Percentiles rank a stretch among this genome's conserved stretches.
Conservation (phyloP, 2,797 vertebrate genomes). For the Cryptoblepharus egeriae region DNA sequence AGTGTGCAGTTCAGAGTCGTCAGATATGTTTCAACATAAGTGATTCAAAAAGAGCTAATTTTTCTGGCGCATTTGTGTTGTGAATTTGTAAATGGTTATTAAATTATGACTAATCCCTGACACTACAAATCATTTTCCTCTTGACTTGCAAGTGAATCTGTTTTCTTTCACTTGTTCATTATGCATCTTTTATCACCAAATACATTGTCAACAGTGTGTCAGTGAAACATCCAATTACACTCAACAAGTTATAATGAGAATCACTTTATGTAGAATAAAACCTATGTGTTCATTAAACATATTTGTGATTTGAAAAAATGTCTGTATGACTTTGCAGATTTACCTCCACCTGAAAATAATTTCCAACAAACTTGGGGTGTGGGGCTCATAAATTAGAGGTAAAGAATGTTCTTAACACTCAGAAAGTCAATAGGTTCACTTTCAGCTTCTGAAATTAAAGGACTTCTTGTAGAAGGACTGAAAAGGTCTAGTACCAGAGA, state of each 20-base stretch:
- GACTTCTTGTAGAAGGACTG: not conserved
- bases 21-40: constrained; percentile 43
- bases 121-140: constrained; percentile 9
- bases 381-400: not conserved
- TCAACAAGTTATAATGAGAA: constrained; percentile 8
- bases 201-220: constrained; percentile 3
- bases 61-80: constrained; percentile 35
- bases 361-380: not conserved
- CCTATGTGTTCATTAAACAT: constrained; percentile 43
- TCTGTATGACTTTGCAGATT: not conserved
- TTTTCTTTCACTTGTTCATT: constrained; percentile 20
- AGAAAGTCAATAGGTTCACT: not conserved
- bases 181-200: constrained; percentile 36
- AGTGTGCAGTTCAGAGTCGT: constrained; percentile 35
- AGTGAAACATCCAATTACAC: not conserved
- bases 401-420: not conserved
- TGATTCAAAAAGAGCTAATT: constrained; percentile 18
- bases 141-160: constrained; percentile 10
- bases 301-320: not conserved
- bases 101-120: constrained; percentile 38
- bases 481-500: not conserved
- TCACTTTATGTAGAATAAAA: constrained; percentile 27
- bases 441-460: not conserved
- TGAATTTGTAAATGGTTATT: constrained; percentile 36
- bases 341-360: not conserved